These are phyloP conservation scores for Falco concolor DNA, from an alignment of 2,797 vertebrate genomes.

Conservation along the genomic window DNA sequence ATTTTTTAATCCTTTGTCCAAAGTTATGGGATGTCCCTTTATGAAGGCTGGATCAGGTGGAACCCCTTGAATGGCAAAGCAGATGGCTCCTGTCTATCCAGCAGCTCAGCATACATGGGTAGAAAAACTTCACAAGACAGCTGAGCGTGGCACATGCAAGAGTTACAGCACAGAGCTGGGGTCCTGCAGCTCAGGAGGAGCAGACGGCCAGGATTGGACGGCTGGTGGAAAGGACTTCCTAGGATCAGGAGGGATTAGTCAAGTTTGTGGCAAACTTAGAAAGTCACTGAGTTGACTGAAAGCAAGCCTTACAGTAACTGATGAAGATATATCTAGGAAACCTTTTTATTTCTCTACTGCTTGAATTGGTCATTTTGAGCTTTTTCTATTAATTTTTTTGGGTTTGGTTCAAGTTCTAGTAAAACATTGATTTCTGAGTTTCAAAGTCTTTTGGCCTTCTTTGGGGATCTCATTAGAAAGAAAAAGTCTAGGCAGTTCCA, in stretches of 20 bases:
- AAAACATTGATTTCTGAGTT: background rate
- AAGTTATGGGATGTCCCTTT: background rate
- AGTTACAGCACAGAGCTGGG: background rate
- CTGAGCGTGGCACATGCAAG: background rate
- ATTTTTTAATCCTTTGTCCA: background rate
- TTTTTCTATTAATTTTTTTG: background rate
- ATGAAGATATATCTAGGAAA: background rate
- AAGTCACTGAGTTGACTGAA: background rate
- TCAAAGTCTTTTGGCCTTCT: background rate
- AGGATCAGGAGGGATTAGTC: background rate
- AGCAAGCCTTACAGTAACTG: background rate
- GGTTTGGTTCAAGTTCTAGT: background rate
- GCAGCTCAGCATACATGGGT: background rate
- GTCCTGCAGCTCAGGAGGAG: background rate
- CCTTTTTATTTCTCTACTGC: background rate
- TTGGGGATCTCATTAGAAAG: slow-evolving; percentile 34
- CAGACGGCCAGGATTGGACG: background rate
- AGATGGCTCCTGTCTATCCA: slow-evolving; percentile 42
- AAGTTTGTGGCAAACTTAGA: background rate
- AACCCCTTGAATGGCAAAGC: background rate
- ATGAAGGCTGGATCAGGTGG: background rate
- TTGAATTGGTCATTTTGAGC: background rate
- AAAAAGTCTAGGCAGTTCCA: background rate
- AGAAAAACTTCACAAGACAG: slow-evolving; percentile 9
- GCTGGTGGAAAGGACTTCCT: background rate